A percentile compares a stretch with the other conserved stretches of the same genome.
These are phyloP conservation scores for Brachyrhaphis roseni DNA, from an alignment of 2,797 vertebrate genomes.

Conservation along the genomic window DNA sequence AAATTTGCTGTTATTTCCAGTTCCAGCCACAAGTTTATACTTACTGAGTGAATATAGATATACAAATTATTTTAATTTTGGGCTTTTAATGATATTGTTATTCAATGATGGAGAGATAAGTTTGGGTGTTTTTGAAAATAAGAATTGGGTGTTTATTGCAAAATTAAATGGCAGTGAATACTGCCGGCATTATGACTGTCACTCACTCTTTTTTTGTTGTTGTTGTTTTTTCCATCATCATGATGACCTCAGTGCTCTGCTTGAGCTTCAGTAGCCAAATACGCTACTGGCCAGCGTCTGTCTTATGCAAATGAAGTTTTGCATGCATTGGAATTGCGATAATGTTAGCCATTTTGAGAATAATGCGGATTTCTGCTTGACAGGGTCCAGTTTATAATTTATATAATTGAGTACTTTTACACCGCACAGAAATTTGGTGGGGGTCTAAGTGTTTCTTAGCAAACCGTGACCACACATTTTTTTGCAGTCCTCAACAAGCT, in stretches of 20 bases:
- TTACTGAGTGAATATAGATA: neutral
- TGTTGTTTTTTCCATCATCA: neutral
- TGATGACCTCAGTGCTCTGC: neutral
- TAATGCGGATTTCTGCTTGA: neutral
- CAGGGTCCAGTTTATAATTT: neutral
- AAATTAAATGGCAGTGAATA: neutral
- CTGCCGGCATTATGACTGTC: neutral
- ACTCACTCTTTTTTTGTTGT: neutral
- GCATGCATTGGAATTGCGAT: neutral
- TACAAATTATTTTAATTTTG: neutral
- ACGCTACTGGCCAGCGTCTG: neutral
- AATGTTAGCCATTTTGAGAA: neutral
- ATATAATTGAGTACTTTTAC: neutral
- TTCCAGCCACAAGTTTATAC: neutral
- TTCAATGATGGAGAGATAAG: neutral
- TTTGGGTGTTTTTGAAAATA: neutral
- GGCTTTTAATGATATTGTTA: neutral
- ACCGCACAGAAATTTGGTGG: neutral
- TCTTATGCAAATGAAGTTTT: neutral
- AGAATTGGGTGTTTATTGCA: neutral
- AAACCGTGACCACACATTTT: neutral
- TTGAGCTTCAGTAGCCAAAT: neutral
- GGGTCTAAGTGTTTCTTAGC: neutral
- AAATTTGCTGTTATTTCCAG: neutral
- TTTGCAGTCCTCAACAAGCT: neutral